Evolutionary conservation across 2,113 vertebrate species (phyloP).

Genomic region (Uropsilus gracilis): DNA sequence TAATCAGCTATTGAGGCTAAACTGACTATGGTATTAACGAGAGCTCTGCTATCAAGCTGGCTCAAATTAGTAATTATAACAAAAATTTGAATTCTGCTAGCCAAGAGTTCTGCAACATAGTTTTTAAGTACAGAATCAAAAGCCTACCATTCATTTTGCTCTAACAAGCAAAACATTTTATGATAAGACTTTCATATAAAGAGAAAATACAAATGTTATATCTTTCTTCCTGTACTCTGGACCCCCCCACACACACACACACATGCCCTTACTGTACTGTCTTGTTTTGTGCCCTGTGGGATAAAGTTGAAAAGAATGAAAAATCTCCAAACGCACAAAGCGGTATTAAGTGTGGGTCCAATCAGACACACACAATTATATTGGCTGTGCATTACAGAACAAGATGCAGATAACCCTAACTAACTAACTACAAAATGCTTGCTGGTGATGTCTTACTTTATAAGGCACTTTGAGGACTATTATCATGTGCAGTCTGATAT

Average conservation of each 20-base stretch:
- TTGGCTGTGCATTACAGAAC: not conserved
- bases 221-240: accelerated
- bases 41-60: not conserved
- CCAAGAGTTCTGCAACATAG: not conserved
- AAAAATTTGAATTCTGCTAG: not conserved
- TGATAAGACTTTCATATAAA: not conserved
- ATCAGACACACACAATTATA: not conserved
- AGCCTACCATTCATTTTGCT: not conserved
- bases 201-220: not conserved
- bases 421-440: no score
- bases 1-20: not conserved
- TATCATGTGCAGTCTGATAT: no score
- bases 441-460: not conserved
- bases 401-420: not conserved
- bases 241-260: no score
- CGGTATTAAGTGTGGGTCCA: not conserved
- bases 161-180: not conserved
- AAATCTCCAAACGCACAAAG: not conserved
- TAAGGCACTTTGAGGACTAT: not conserved
- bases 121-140: not conserved
- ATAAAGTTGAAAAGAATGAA: not conserved
- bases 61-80: not conserved
- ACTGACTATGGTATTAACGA: not conserved
- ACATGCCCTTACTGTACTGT: not conserved
- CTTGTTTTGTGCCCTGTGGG: accelerated